Base-by-base conservation (phyloP, 2,888 invertebrate genomes). In the Tuberolachnus salignus region DNA sequence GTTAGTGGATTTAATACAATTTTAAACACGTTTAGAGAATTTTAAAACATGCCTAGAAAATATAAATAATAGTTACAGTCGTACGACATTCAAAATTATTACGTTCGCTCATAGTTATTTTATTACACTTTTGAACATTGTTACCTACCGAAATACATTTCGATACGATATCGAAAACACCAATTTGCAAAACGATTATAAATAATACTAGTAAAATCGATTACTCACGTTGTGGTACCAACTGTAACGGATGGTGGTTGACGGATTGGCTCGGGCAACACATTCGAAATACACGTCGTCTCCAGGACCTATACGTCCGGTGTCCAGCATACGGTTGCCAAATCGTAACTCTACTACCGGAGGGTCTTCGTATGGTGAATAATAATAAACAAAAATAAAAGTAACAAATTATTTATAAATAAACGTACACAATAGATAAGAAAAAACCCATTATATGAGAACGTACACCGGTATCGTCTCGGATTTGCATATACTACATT, bases 161-260 rank as follows among this genome's bases (percentile, higher is more conserved):
- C 16, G 14, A 42, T 21, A 34, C 6, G 3, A 59, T 26, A n/a
- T n/a, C n/a, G n/a, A n/a, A n/a, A n/a, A n/a, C 4, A 9, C n/a
- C 0, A 57, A 57, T 71, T 57, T 23, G n/a, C n/a, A 13, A 44
- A 57, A n/a, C 13, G 51, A 59, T 3, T 26, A 26, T 46, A 61
- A 42, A n/a, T 44, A n/a, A 23, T 61, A 46, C 44, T n/a, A 16
- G 34, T 6, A 34, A 64, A 44, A 74, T 53, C 73, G 53, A 74
- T 74, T 74, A 74, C 73, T 74, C 73, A 74, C 73, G 73, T 74
- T 74, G 42, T 74, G 73, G 73, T 74, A 74, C 73, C 73, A 74
- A 74, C 63, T 74, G 73, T 74, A 74, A 53, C 73, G 73, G 73
- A 74, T 74, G 63, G 73, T 74, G n/a, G 42, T 74, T 74, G 73